These are phyloP conservation scores for Euura saliciscinereae DNA, from an alignment of 1,140 invertebrate species.

Conservation along the genomic window DNA sequence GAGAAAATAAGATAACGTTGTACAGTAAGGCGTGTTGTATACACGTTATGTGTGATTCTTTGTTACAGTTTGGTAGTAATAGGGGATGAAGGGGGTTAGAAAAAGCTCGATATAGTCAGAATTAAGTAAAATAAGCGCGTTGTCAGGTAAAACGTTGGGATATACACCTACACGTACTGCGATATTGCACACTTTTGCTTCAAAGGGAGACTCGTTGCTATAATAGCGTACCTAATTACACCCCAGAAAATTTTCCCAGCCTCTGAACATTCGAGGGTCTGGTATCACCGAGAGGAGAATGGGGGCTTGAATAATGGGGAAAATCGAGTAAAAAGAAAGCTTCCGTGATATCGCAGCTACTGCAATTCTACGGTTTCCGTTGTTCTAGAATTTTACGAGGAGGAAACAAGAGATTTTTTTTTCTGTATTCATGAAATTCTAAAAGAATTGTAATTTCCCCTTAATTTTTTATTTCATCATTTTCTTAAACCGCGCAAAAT, in stretches of 20 bases:
- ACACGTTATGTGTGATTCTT: too few relatives aligned
- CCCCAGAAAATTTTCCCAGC: neutral
- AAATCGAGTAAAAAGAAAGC: neutral
- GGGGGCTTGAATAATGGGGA: neutral
- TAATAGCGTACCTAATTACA: neutral
- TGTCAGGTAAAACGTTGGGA: neutral
- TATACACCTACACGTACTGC: too few relatives aligned
- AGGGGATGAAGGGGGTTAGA: neutral
- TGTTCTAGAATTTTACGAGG: too few relatives aligned
- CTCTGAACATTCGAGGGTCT: neutral
- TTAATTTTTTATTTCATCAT: too few relatives aligned
- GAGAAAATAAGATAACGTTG: too few relatives aligned
- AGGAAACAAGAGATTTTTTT: too few relatives aligned
- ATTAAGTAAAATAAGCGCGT: neutral
- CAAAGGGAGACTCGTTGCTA: constrained; percentile 2
- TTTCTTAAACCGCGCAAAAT: too few relatives aligned
- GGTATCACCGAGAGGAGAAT: neutral
- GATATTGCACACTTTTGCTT: neutral
- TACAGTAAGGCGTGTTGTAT: too few relatives aligned
- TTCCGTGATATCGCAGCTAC: neutral
- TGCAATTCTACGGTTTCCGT: too few relatives aligned
- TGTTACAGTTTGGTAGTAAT: neutral
- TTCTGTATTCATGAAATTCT: too few relatives aligned
- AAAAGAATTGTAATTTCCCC: too few relatives aligned
- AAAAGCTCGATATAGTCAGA: neutral